Evolutionary conservation across 1,140 invertebrate genomes (phyloP).

Genomic region (Microplitis demolitor): DNA sequence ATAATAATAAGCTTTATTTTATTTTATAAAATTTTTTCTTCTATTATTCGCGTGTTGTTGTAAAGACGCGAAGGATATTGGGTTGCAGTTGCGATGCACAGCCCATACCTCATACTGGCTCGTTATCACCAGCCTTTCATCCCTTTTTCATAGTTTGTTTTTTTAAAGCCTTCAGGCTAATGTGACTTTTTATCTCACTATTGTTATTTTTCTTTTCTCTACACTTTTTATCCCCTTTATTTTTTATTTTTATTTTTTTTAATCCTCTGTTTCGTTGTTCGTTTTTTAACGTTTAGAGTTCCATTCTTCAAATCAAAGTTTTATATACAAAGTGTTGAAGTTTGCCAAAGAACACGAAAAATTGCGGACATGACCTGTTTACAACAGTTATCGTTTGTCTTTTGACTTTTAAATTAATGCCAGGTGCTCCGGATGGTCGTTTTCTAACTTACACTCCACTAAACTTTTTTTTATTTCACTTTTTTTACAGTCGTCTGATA

Average conservation of each 20-base stretch:
- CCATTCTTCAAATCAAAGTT: conserved; percentile 17
- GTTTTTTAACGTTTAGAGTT: conserved; percentile 32
- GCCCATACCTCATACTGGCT: too few relatives aligned
- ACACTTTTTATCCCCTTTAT: conserved; percentile 1
- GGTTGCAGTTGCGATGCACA: too few relatives aligned
- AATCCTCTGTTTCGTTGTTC: neutral
- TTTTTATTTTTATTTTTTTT: neutral
- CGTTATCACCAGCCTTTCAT: too few relatives aligned
- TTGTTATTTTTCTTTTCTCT: conserved; percentile 1
- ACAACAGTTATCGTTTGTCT: conserved; percentile 24
- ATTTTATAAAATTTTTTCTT: too few relatives aligned
- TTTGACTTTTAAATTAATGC: conserved; percentile 28
- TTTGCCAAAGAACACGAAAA: conserved; percentile 14
- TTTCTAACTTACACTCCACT: neutral
- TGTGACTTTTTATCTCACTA: neutral
- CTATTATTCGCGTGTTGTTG: too few relatives aligned
- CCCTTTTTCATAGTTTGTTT: too few relatives aligned
- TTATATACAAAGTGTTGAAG: neutral
- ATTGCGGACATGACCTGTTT: conserved; percentile 26
- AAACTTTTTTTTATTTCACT: neutral
- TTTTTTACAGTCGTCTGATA: too few relatives aligned
- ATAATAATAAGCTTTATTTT: too few relatives aligned
- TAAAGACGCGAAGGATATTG: too few relatives aligned
- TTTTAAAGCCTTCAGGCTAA: too few relatives aligned
- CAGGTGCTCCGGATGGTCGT: conserved; percentile 24